These are phyloP conservation scores for Meteorus colon DNA, from an alignment of 2,888 invertebrate species.

Conservation along the genomic window DNA sequence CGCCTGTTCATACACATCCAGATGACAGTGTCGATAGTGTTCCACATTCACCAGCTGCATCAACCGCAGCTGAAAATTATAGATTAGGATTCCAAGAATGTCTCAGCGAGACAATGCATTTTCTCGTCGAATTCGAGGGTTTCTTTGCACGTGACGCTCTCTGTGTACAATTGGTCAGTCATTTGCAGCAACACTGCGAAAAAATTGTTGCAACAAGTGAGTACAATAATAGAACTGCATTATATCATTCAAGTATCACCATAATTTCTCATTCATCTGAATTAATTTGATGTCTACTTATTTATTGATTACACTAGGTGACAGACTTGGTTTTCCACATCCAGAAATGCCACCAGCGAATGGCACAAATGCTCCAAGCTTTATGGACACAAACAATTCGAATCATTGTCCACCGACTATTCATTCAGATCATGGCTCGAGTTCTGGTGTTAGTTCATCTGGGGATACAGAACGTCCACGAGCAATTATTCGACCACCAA, in stretches of 20 bases:
- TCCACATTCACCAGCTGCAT: slow-evolving; percentile 62
- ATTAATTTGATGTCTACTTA: neutral
- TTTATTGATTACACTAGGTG: slow-evolving; percentile 58
- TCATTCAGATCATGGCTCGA: slow-evolving; percentile 69
- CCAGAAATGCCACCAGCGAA: slow-evolving; percentile 65
- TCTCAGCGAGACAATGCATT: slow-evolving; percentile 90
- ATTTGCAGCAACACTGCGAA: slow-evolving; percentile 89
- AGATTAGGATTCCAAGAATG: slow-evolving; percentile 93
- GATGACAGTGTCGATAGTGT: slow-evolving; percentile 71
- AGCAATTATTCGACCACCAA: slow-evolving; percentile 70
- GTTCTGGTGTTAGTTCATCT: slow-evolving; percentile 70
- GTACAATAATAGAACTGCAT: slow-evolving; percentile 40
- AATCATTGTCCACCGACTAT: slow-evolving; percentile 63
- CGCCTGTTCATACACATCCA: slow-evolving; percentile 65
- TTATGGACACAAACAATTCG: slow-evolving; percentile 62
- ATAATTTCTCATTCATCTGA: slow-evolving; percentile 26
- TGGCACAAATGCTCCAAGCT: slow-evolving; percentile 56
- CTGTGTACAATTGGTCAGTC: slow-evolving; percentile 86
- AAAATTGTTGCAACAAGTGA: slow-evolving; percentile 74
- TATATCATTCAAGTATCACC: neutral
- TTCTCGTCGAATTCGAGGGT: slow-evolving; percentile 89
- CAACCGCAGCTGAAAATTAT: slow-evolving; percentile 76
- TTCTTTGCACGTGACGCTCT: slow-evolving; percentile 86
- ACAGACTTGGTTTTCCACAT: slow-evolving; percentile 70
- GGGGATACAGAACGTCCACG: slow-evolving; percentile 64